phyloP scores from a whole-genome alignment of 2,888 invertebrate species.

The Drosophila infuscata region DNA sequence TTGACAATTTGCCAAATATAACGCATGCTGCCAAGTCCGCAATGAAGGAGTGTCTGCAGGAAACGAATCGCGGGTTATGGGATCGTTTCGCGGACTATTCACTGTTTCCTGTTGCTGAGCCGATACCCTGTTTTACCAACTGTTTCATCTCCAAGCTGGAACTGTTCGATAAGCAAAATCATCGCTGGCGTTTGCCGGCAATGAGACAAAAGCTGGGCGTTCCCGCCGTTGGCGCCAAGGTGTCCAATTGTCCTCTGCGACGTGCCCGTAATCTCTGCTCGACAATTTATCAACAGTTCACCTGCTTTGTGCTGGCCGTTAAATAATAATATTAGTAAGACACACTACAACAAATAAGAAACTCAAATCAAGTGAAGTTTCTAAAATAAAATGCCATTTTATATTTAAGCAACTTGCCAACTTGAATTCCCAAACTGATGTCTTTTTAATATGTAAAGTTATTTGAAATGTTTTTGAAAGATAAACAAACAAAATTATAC shows the following conservation, averaged over 20 bases:
- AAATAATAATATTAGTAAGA: constrained; percentile 3
- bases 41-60: constrained; percentile 78
- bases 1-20: constrained; percentile 72
- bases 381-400: neutral
- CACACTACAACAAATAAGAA: neutral
- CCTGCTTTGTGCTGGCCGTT: constrained; percentile 67
- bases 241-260: constrained; percentile 49
- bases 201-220: constrained; percentile 70
- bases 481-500: constrained; percentile 3
- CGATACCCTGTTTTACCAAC: constrained; percentile 80
- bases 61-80: constrained; percentile 72
- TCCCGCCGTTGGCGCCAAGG: constrained; percentile 46
- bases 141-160: constrained; percentile 74
- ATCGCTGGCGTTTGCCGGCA: constrained; percentile 67
- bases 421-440: neutral
- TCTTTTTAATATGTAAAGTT: neutral
- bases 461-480: neutral
- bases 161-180: constrained; percentile 68
- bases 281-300: constrained; percentile 74
- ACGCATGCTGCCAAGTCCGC: constrained; percentile 67
- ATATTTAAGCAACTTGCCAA: neutral
- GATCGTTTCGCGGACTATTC: constrained; percentile 59
- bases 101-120: constrained; percentile 70
- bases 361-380: neutral
- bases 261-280: constrained; percentile 51